Evolutionary conservation across 1,140 invertebrate species (phyloP).

Genomic region (Phortica variegata): DNA sequence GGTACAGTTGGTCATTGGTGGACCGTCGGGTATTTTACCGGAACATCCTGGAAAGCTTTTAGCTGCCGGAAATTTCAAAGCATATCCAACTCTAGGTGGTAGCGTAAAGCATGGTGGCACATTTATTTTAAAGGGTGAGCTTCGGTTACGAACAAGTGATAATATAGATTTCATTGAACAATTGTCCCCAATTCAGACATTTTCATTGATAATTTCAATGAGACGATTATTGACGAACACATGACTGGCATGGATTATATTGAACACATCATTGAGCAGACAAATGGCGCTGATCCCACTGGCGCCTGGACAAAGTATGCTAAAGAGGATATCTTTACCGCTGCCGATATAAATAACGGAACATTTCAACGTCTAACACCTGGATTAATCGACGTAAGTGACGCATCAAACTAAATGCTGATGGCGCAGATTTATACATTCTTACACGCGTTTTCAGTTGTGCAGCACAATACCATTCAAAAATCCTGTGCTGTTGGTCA

Average conservation of each 20-base stretch:
- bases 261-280: conserved; percentile 41
- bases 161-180: neutral
- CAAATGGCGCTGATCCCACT: conserved; percentile 47
- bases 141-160: neutral
- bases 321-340: conserved; percentile 38
- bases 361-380: conserved; percentile 38
- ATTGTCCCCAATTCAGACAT: too few relatives aligned
- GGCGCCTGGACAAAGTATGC: conserved; percentile 45
- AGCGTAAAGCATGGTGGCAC: conserved; percentile 49
- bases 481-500: conserved; percentile 46
- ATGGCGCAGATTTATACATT: neutral
- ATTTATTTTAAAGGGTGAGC: conserved; percentile 45
- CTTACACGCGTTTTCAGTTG: conserved; percentile 19
- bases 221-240: conserved; percentile 35
- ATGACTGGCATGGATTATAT: conserved; percentile 38
- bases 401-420: neutral
- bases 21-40: conserved; percentile 47
- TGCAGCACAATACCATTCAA: conserved; percentile 49
- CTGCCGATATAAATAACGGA: conserved; percentile 38
- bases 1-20: conserved; percentile 49
- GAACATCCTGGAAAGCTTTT: conserved; percentile 45
- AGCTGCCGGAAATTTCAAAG: conserved; percentile 38
- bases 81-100: conserved; percentile 49
- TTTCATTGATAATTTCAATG: conserved; percentile 46
- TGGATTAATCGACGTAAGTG: conserved; percentile 47